phyloP scores from a whole-genome alignment of 1,140 invertebrate genomes.

The Drosophila tropicalis region DNA sequence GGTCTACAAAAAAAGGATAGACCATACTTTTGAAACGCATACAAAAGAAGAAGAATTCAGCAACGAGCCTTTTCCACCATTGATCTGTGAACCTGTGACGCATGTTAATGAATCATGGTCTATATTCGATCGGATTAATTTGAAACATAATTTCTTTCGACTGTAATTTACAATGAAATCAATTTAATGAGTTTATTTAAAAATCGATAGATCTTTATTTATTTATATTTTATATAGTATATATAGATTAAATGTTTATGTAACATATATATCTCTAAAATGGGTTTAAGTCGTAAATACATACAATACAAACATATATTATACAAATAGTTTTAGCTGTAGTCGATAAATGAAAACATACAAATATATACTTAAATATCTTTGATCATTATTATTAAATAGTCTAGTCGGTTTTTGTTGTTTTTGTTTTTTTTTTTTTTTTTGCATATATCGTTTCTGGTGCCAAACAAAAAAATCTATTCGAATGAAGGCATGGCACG shows the following conservation, averaged over 20 bases:
- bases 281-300: constrained; percentile 47
- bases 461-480: constrained; percentile 64
- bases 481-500: constrained; percentile 73
- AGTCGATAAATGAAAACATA: constrained; percentile 20
- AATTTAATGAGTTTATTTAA: neutral
- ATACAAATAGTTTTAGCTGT: constrained; percentile 27
- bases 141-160: too few species aligned
- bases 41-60: too few species aligned
- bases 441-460: constrained; percentile 30
- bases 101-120: too few species aligned
- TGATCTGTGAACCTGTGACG: too few species aligned
- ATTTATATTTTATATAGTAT: neutral
- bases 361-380: constrained; percentile 58
- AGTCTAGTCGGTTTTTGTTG: constrained; percentile 16
- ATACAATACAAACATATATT: constrained; percentile 29
- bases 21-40: too few species aligned
- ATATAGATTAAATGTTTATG: constrained; percentile 2
- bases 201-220: constrained; percentile 13
- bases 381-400: constrained; percentile 62
- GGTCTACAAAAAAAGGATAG: too few species aligned
- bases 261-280: constrained; percentile 33
- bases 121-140: too few species aligned
- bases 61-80: too few species aligned
- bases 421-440: constrained; percentile 20
- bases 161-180: neutral